phyloP scores from a whole-genome alignment of 2,888 invertebrate species.

The Thumatha senex region DNA sequence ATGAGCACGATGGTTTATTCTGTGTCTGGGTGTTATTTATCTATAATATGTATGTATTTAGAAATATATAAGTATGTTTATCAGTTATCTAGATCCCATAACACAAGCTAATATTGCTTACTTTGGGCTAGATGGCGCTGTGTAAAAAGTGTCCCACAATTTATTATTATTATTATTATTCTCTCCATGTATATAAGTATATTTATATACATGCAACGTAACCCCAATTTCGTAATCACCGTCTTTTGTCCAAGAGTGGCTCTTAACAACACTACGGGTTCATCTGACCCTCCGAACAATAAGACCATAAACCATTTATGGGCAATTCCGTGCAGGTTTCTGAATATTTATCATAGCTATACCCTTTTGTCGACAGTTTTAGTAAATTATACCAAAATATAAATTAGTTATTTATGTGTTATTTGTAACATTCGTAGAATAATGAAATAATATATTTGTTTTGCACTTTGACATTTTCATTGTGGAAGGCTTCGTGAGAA shows the following conservation, averaged over 20 bases:
- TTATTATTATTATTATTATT: too few relatives aligned
- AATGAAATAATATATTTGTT: background rate
- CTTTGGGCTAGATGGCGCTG: too few relatives aligned
- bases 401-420: conserved; percentile 30
- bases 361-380: conserved; percentile 29
- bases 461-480: too few relatives aligned
- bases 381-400: conserved; percentile 20
- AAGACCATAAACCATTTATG: conserved; percentile 36
- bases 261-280: conserved; percentile 26
- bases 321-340: conserved; percentile 34
- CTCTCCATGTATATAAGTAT: background rate
- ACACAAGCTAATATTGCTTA: too few relatives aligned
- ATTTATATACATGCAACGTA: conserved; percentile 9
- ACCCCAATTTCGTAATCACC: conserved; percentile 34
- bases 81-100: too few relatives aligned
- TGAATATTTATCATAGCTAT: conserved; percentile 45
- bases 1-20: too few relatives aligned
- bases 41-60: too few relatives aligned
- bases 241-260: conserved; percentile 25
- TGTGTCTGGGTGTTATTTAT: too few relatives aligned
- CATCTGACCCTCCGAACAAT: conserved; percentile 42
- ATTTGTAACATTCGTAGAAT: background rate
- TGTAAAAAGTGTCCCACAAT: too few relatives aligned
- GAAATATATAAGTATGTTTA: too few relatives aligned
- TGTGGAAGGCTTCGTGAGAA: too few relatives aligned